Evolutionary conservation across 1,140 invertebrate species (phyloP), one percentile per base, ranked within the genome.

Genomic region (Chrysoperla carnea): DNA sequence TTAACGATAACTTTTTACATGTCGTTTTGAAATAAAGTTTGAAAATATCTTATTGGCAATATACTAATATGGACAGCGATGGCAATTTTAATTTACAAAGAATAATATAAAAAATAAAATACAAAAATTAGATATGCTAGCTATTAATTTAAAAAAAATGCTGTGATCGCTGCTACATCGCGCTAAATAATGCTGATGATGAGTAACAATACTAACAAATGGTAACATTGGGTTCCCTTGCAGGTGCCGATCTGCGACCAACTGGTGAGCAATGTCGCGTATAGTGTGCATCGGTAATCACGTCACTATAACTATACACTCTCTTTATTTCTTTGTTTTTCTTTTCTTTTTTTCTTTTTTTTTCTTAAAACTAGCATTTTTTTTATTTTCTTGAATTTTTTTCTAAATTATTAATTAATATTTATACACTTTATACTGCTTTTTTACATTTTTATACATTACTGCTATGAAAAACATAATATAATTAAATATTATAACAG

Each of bases 241-340:
- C 78, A 78, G 75, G 75, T 78, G 72, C 75, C 77, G 71, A 81
- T 76, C 77, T 84, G 81, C 73, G 79, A 78, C 73, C 78, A 81
- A 78, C 75, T 81, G 80, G 80, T 83, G 80, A 84, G 81, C 80
- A 83, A 83, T 83, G 75, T 75, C 75, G 80, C 79, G 78, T 81
- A 77, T 83, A 83, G 78, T 84, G 78, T 83, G 78, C 80, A 82
- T 83, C 80, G 81, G 81, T 84, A 84, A 83, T 70, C 71, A 68
- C 70, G 61, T 68, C 66, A 70, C 67, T 68, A 31, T 42, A 17
- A 37, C 41, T 42, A 36, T 29, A 23, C 41, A 31, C 33, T 29
- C 15, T 29, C 15, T 36, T 41, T 35, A 23, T 36, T 36, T 35
- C 7, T 27, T 42, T 37, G 6, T 31, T 27, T 31, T 15, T 37